Evolutionary conservation across 53 echinoderm and acorn worm genomes (phyloP).

Genomic region (Echinarachnius parma): DNA sequence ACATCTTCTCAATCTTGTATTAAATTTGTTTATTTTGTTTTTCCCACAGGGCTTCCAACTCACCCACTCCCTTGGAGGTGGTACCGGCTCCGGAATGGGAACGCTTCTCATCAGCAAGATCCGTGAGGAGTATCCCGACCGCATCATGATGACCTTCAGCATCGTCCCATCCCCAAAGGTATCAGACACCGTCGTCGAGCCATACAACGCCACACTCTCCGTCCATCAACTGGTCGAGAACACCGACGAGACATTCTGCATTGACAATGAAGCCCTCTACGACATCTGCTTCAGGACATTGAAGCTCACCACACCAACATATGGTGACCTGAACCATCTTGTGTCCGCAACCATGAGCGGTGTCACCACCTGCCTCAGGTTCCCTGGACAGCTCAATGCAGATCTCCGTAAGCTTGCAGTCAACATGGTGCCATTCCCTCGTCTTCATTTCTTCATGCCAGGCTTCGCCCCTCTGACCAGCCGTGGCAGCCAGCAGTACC

Average conservation of each 20-base stretch:
- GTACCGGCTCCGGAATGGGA: conserved; percentile 14
- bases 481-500: conserved; percentile 73
- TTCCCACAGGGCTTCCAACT: conserved; percentile 62
- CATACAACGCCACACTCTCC: conserved; percentile 18
- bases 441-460: conserved; percentile 72
- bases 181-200: conserved; percentile 6
- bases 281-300: conserved; percentile 81
- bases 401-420: conserved; percentile 85
- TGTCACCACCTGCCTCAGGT: conserved; percentile 82
- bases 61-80: conserved; percentile 62
- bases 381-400: conserved; percentile 84
- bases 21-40: no score
- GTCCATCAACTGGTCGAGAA: conserved; percentile 50
- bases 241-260: conserved; percentile 55
- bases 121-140: conserved; percentile 31
- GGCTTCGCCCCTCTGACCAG: conserved; percentile 67
- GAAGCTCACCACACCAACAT: conserved; percentile 85
- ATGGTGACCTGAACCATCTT: conserved; percentile 87
- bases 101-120: conserved; percentile 14
- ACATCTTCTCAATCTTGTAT: no score
- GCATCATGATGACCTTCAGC: conserved; percentile 68
- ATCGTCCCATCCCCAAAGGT: conserved; percentile 71
- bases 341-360: conserved; percentile 92
- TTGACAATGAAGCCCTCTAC: conserved; percentile 60
- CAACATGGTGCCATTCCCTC: conserved; percentile 84